These are phyloP conservation scores for Frieseomelitta varia DNA, from an alignment of 1,140 invertebrate genomes.

Conservation along the genomic window DNA sequence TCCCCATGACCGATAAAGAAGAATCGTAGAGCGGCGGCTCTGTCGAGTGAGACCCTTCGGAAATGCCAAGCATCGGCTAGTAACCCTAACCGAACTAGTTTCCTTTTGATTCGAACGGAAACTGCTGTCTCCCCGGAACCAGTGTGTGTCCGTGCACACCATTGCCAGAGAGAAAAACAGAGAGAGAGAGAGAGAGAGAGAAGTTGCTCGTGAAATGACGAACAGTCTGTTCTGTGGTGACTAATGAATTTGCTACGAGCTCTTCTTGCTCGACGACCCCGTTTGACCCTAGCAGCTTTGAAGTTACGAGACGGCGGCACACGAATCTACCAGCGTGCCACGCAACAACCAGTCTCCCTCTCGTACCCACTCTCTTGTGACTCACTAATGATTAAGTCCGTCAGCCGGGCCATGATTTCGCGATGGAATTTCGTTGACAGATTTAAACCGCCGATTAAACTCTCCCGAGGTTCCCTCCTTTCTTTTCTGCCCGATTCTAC, in stretches of 20 bases:
- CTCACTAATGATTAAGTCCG: conserved; percentile 56
- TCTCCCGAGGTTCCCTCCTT: background rate
- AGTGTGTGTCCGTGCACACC: conserved; percentile 6
- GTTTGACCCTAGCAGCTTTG: conserved; percentile 57
- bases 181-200: background rate
- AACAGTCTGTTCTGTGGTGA: conserved; percentile 56
- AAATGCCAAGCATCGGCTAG: background rate
- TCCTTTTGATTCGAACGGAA: conserved; percentile 19
- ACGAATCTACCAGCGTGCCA: conserved; percentile 48
- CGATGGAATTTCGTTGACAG: conserved; percentile 41
- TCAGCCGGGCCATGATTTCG: conserved; percentile 21
- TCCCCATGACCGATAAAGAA: conserved; percentile 5
- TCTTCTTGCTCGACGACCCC: conserved; percentile 61
- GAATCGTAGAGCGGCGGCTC: background rate
- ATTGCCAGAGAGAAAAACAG: background rate
- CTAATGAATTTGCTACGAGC: conserved; percentile 68
- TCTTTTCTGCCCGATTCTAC: too few species aligned
- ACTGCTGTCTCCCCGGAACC: background rate
- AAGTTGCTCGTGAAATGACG: conserved; percentile 23
- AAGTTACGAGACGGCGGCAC: conserved; percentile 45
- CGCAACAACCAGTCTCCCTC: conserved; percentile 48
- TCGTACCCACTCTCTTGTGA: conserved; percentile 27
- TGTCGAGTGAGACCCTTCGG: background rate
- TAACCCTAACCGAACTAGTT: conserved; percentile 27
- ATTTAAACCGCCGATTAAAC: background rate